Base-by-base conservation (phyloP, 2,113 vertebrate genomes). In the Mobula hypostoma region DNA sequence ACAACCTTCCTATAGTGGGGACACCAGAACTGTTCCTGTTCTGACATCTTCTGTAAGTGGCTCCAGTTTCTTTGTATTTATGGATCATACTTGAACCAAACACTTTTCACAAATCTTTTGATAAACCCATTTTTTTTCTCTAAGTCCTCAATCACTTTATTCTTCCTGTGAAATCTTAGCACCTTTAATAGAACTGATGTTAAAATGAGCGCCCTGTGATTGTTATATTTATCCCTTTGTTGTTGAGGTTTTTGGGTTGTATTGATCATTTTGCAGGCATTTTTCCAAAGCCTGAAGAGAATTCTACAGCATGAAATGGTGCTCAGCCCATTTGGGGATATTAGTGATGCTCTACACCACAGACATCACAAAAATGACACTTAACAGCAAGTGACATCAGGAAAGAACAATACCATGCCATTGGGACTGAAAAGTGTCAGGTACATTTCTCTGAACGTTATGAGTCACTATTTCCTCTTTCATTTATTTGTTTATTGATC, bases 71-170 rank as follows among this genome's bases (percentile, higher is more conserved):
- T 17, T 12, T 87, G 58, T 63, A 63, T 19, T 32, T 32, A 61
- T 61, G 40, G 14, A 17, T 82, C 79, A 21, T 8, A 56, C 80
- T 11, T 83, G 24, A 58, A 19, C 40, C 1, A 5, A 24, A 74
- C 72, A 83, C 7, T 48, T 21, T 56, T 56, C 40, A 56, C 17
- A 83, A 56, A 27, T 83, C 80, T 48, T 24, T 58, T 58, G 48
- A 83, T 83, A 58, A 27, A 24, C 48, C 21, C 48, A 83, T 56
- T 7, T 56, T 56, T 5, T 56, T 56, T 83, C 7, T 27, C 79
- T 15, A 56, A 58, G 80, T 83, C 80, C 48, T 83, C 77, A 79
- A n/a, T 79, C 77, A 36, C 77, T 79, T 48, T 83, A 83, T 82
- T 19, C 36, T 19, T 56, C 19, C 72, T 82, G 32, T 40, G 5